These are phyloP conservation scores for Ploceus nigricollis DNA, from an alignment of 2,113 vertebrate genomes.

Conservation along the genomic window DNA sequence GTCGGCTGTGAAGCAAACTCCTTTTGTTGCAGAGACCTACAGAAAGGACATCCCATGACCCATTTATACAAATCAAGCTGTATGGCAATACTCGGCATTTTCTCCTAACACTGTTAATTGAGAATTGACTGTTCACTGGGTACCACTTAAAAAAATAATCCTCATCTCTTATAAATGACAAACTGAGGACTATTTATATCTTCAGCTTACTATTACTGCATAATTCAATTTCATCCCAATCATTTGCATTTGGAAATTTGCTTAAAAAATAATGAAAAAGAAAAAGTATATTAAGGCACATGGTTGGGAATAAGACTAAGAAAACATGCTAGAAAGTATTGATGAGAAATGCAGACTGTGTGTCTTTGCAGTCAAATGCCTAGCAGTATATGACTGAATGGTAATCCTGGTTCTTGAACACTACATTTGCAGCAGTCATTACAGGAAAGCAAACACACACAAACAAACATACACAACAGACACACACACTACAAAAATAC, in stretches of 20 bases:
- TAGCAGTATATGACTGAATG: not conserved
- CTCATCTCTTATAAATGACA: not conserved
- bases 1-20: not conserved
- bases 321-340: not conserved
- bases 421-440: not conserved
- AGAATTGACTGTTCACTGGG: not conserved
- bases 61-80: not conserved
- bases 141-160: not conserved
- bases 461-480: not conserved
- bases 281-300: not conserved
- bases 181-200: not conserved
- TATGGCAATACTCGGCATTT: not conserved
- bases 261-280: not conserved
- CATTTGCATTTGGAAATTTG: not conserved
- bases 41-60: not conserved
- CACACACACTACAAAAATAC: not conserved
- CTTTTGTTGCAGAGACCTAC: not conserved
- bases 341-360: not conserved
- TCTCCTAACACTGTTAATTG: not conserved
- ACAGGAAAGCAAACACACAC: not conserved
- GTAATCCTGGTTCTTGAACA: not conserved
- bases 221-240: not conserved
- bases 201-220: not conserved
- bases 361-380: not conserved
- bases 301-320: not conserved